Evolutionary conservation across 2,113 vertebrate species (phyloP).

Genomic region (Hylia prasina): DNA sequence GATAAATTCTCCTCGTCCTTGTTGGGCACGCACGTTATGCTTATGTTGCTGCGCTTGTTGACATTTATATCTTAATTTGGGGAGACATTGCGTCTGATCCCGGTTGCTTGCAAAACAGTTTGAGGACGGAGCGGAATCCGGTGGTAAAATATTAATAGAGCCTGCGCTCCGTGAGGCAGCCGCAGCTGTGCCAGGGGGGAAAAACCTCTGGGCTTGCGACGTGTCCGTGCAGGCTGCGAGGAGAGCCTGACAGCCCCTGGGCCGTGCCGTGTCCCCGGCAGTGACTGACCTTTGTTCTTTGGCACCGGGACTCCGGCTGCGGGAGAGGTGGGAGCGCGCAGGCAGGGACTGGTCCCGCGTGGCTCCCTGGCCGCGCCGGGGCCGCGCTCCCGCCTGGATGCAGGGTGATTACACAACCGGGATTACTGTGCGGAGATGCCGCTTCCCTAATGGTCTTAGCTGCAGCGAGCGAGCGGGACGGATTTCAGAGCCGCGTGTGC

Average conservation of each 20-base stretch:
- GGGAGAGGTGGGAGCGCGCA: background rate
- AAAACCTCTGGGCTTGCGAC: background rate
- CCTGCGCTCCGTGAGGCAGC: background rate
- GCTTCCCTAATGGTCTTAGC: background rate
- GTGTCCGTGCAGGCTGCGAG: background rate
- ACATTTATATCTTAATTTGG: background rate
- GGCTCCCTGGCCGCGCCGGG: fast-evolving
- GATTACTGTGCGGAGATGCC: background rate
- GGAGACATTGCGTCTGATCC: background rate
- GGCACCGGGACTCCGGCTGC: fast-evolving
- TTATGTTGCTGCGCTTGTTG: background rate
- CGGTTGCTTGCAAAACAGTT: background rate
- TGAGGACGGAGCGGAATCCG: background rate
- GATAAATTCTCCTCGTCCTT: background rate
- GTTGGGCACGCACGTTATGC: background rate
- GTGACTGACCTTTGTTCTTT: background rate
- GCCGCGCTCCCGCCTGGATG: background rate
- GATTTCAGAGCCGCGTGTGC: background rate
- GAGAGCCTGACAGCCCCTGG: background rate
- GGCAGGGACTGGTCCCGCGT: background rate
- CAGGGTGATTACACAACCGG: background rate
- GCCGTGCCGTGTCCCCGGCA: background rate
- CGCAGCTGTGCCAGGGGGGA: background rate
- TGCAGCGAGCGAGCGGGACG: background rate
- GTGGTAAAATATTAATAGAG: constrained; percentile 16